Evolutionary conservation across 1,140 invertebrate species (phyloP).

Genomic region (Halyomorpha halys): DNA sequence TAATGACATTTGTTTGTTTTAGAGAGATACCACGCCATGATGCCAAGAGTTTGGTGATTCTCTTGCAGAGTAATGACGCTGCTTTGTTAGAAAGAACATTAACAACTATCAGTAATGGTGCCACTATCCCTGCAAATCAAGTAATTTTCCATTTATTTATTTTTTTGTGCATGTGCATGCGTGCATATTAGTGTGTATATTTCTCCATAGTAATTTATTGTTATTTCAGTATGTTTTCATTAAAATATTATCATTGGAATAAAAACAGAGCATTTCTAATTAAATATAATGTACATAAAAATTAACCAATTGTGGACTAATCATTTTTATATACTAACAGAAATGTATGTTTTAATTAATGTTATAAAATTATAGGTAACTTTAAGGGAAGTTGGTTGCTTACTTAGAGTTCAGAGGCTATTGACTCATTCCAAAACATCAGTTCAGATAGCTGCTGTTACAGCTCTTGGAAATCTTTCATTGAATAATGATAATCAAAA

Average conservation of each 20-base stretch:
- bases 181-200: not conserved
- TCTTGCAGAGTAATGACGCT: constrained; percentile 42
- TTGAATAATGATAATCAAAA: constrained; percentile 44
- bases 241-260: no score
- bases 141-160: constrained; percentile 31
- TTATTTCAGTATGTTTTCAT: no score
- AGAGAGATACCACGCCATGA: constrained; percentile 41
- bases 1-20: constrained; percentile 22
- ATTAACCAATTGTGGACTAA: not conserved
- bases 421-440: constrained; percentile 36
- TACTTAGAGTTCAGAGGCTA: constrained; percentile 40
- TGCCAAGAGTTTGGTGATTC: constrained; percentile 42
- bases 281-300: not conserved
- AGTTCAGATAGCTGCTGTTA: constrained; percentile 38
- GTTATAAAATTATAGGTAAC: constrained; percentile 37
- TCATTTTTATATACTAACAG: no score
- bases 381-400: constrained; percentile 44
- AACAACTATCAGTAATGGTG: constrained; percentile 44
- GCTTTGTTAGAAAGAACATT: constrained; percentile 42
- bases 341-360: no score
- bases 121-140: constrained; percentile 46
- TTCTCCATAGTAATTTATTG: no score
- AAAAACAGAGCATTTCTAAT: not conserved
- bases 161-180: not conserved
- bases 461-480: constrained; percentile 44